Percentiles rank a stretch among this genome's conserved stretches.
These are phyloP conservation scores for Mustela erminea DNA, from an alignment of 2,797 vertebrate genomes.

Conservation along the genomic window DNA sequence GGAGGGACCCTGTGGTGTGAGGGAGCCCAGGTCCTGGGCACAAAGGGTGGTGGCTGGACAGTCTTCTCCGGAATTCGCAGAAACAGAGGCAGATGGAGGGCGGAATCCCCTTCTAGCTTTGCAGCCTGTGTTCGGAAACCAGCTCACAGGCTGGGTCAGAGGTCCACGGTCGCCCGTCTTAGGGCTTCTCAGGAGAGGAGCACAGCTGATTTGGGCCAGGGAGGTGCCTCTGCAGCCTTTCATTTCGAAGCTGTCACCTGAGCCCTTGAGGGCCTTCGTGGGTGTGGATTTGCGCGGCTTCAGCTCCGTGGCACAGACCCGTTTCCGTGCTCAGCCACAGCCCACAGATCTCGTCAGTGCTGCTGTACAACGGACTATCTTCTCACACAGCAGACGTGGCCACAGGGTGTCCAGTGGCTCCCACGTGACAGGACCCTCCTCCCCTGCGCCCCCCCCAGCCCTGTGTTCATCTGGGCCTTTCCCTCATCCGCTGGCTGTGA, in stretches of 20 bases:
- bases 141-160: neutral
- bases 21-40: neutral
- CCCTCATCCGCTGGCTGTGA: rapidly evolving
- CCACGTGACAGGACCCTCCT: neutral
- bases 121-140: neutral
- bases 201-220: neutral
- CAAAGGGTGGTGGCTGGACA: neutral
- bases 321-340: neutral
- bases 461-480: neutral
- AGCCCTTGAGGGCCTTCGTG: neutral
- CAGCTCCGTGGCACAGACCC: neutral
- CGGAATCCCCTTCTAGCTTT: neutral
- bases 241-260: neutral
- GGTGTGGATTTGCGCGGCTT: neutral
- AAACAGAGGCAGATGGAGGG: neutral
- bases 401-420: neutral
- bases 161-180: neutral
- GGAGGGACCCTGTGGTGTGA: neutral
- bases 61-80: neutral
- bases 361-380: rapidly evolving
- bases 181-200: neutral
- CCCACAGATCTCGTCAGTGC: neutral
- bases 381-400: neutral
- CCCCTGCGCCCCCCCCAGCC: too few species aligned
- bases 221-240: neutral